Conservation (phyloP, 2,113 vertebrate species). For the Plecotus auritus region DNA sequence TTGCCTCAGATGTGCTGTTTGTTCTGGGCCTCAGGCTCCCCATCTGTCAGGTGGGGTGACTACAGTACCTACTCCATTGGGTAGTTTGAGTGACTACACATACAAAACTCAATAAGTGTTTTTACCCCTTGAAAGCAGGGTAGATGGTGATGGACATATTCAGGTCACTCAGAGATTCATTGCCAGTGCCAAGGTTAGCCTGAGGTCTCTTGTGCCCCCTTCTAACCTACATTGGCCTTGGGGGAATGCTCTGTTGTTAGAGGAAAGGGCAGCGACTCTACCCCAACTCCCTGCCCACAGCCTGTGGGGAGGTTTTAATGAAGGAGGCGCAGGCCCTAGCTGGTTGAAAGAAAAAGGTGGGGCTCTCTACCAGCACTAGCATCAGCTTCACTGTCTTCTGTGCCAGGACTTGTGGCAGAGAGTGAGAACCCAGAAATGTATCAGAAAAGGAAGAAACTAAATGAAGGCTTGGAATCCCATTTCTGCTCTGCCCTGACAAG, state of each 20-base stretch:
- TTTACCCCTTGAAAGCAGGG: neutral
- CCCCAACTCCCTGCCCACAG: neutral
- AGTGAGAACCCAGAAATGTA: neutral
- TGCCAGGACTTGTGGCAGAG: neutral
- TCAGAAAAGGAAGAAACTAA: neutral
- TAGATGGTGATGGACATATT: neutral
- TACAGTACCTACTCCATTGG: rapidly evolving
- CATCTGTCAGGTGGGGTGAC: neutral
- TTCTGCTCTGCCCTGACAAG: neutral
- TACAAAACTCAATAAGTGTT: neutral
- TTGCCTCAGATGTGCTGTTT: neutral
- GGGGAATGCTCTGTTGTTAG: neutral
- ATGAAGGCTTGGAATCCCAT: neutral
- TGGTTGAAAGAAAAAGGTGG: neutral
- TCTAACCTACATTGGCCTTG: neutral
- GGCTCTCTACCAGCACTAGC: neutral
- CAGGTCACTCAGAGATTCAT: neutral
- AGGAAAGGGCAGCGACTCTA: neutral
- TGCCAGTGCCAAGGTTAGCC: neutral
- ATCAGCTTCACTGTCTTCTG: neutral
- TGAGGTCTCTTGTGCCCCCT: neutral
- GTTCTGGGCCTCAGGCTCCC: neutral
- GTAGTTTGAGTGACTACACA: neutral
- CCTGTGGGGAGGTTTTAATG: neutral
- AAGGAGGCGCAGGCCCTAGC: neutral